Evolutionary conservation across 1,140 invertebrate species (phyloP).

Genomic region (Tetragnatha versicolor): DNA sequence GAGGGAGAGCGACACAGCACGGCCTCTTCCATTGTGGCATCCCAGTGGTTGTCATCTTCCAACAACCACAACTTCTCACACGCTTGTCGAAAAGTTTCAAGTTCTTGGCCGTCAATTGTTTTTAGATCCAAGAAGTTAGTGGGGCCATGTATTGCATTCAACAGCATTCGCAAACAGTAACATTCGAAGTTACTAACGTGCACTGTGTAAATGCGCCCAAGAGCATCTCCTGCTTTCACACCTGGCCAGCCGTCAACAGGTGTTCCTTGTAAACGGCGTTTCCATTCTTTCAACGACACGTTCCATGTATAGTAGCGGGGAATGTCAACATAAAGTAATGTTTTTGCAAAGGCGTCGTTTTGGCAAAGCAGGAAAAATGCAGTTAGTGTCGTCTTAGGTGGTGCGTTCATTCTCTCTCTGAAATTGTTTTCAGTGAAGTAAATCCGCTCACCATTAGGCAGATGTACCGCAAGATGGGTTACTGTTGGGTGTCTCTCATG

Average conservation of each 20-base stretch:
- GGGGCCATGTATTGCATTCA: conserved; percentile 65
- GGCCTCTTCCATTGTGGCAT: conserved; percentile 61
- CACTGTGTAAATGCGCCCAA: background rate
- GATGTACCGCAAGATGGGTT: too few species aligned
- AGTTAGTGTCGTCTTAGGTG: too few species aligned
- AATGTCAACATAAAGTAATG: background rate
- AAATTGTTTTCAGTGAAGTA: too few species aligned
- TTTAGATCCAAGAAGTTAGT: conserved; percentile 62
- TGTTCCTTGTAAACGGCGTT: background rate
- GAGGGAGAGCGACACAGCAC: background rate
- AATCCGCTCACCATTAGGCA: too few species aligned
- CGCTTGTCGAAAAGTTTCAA: conserved; percentile 63
- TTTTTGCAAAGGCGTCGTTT: background rate
- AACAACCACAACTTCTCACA: conserved; percentile 62
- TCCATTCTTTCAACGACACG: background rate
- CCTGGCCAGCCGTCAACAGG: background rate
- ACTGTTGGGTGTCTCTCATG: too few species aligned
- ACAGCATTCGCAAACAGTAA: conserved; percentile 54
- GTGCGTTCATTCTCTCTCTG: too few species aligned
- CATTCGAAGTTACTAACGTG: conserved; percentile 2
- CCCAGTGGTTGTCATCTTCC: conserved; percentile 61
- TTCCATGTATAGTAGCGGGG: background rate
- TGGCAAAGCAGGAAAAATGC: too few species aligned
- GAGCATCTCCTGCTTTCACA: background rate
- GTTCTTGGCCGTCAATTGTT: conserved; percentile 65